Percentiles rank a stretch among this genome's conserved stretches.
Evolutionary conservation across 2,113 vertebrate species (phyloP).

Genomic region (Jaculus jaculus): DNA sequence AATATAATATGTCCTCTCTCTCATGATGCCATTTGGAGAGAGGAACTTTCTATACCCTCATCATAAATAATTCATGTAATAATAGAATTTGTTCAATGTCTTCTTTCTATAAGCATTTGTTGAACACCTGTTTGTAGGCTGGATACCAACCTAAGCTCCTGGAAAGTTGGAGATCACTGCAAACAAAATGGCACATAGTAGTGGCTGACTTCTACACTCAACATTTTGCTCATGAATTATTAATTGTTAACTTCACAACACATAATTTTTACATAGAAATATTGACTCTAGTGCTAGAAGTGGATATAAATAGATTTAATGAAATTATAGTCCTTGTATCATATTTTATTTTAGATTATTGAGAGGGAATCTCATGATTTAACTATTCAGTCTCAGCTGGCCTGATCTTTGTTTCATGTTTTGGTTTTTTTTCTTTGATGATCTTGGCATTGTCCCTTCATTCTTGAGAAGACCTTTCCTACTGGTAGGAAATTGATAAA

Average conservation of each 20-base stretch:
- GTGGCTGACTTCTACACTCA: background rate
- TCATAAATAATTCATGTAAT: constrained; percentile 14
- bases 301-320: background rate
- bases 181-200: background rate
- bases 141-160: background rate
- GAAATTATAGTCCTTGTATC: background rate
- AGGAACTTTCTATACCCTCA: background rate
- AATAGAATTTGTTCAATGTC: background rate
- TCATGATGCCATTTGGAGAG: background rate
- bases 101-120: constrained; percentile 38
- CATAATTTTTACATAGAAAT: constrained; percentile 2
- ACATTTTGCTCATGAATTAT: background rate
- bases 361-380: background rate
- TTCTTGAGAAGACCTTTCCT: background rate
- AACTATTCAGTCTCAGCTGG: background rate
- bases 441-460: background rate
- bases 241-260: constrained; percentile 8
- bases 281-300: constrained; percentile 23
- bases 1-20: background rate
- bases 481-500: background rate
- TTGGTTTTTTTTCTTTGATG: background rate
- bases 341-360: background rate
- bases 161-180: background rate
- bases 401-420: background rate
- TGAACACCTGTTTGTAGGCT: background rate